Conservation (phyloP, 2,888 invertebrate genomes). For the Tachina fera region DNA sequence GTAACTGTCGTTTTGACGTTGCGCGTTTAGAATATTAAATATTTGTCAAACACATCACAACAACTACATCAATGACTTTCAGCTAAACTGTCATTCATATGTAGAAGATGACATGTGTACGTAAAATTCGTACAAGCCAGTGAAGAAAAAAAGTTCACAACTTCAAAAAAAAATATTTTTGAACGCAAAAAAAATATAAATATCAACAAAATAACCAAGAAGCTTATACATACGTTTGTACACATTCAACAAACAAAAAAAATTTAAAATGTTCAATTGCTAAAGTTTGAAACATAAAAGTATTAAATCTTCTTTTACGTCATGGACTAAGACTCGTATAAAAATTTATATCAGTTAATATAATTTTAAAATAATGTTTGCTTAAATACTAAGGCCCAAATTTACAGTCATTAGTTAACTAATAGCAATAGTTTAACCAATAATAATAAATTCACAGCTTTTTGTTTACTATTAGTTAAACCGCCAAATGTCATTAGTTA, state of each 20-base stretch:
- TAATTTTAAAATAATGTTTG: too few species aligned
- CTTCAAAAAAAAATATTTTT: background rate
- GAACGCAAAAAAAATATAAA: background rate
- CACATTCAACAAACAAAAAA: background rate
- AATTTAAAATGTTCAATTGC: background rate
- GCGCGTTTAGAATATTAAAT: constrained; percentile 76
- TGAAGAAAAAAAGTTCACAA: constrained; percentile 3
- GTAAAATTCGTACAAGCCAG: constrained; percentile 6
- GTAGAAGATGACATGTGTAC: constrained; percentile 36
- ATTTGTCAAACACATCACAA: constrained; percentile 49
- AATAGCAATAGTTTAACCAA: too few species aligned
- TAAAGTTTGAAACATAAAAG: background rate
- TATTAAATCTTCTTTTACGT: constrained; percentile 3
- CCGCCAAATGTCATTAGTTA: too few species aligned
- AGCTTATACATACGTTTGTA: background rate
- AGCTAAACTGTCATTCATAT: constrained; percentile 42
- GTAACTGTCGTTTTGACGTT: constrained; percentile 78
- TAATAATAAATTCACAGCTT: too few species aligned
- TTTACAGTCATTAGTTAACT: too few species aligned
- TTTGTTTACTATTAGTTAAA: too few species aligned
- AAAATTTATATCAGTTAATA: too few species aligned
- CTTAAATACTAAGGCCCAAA: too few species aligned
- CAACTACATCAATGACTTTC: constrained; percentile 42
- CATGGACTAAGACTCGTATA: background rate
- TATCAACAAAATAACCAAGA: background rate